These are phyloP conservation scores for Coronaproctus castanopsis DNA, from an alignment of 2,888 invertebrate species.

Conservation along the genomic window DNA sequence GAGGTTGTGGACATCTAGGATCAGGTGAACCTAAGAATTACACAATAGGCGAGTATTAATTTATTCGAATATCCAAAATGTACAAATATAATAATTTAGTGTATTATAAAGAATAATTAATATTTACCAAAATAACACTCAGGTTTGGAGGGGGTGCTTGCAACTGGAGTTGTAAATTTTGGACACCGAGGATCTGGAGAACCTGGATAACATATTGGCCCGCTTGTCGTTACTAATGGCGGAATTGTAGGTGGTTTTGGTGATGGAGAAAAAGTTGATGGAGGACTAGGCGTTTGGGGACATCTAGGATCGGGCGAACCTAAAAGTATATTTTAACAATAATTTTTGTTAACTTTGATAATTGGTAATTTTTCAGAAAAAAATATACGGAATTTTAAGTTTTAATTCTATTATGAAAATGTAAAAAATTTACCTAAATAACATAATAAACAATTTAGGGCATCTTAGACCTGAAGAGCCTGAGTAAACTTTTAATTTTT, in stretches of 20 bases:
- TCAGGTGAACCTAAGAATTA: slow-evolving; percentile 21
- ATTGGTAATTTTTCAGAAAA: no score
- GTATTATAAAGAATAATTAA: no score
- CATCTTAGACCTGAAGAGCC: background rate
- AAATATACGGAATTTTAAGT: no score
- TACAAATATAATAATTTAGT: no score
- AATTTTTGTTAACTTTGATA: background rate
- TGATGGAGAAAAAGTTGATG: slow-evolving; percentile 19
- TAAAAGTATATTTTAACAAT: background rate
- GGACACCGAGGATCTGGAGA: slow-evolving; percentile 14
- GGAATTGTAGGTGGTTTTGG: slow-evolving; percentile 23
- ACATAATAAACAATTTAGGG: background rate
- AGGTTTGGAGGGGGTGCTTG: slow-evolving; percentile 21
- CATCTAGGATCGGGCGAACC: slow-evolving; percentile 26
- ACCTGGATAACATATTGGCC: slow-evolving; percentile 25
- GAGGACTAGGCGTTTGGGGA: slow-evolving; percentile 21
- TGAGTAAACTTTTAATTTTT: background rate
- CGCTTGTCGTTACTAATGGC: slow-evolving; percentile 22
- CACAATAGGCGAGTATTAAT: slow-evolving; percentile 15
- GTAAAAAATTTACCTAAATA: background rate
- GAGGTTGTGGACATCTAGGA: slow-evolving; percentile 22
- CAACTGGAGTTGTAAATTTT: slow-evolving; percentile 13
- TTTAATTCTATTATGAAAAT: no score
- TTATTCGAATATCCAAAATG: no score
- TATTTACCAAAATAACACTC: no score